A percentile compares a stretch with the other conserved stretches of the same genome.
These are phyloP conservation scores for Pseudoips prasinana DNA, from an alignment of 2,888 invertebrate genomes.

Conservation along the genomic window DNA sequence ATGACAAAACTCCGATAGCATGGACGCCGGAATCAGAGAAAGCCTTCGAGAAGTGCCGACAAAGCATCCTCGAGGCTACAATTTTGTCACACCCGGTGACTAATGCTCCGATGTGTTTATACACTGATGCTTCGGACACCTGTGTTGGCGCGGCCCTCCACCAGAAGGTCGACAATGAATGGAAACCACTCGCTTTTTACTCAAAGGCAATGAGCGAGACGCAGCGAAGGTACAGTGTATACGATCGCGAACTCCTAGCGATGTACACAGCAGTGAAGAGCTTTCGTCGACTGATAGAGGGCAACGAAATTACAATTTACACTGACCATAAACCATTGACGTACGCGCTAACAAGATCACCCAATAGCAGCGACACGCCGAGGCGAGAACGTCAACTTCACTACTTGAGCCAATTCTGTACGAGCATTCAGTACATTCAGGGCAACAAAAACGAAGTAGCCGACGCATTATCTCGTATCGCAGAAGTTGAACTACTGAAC, in stretches of 20 bases:
- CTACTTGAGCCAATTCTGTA: neutral
- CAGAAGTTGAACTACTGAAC: neutral
- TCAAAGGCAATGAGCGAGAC: slow-evolving; percentile 20
- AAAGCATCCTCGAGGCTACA: too few relatives aligned
- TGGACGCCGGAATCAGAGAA: too few relatives aligned
- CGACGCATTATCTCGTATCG: neutral
- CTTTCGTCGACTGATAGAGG: slow-evolving; percentile 18
- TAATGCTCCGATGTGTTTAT: slow-evolving; percentile 7
- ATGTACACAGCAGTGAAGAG: slow-evolving; percentile 21
- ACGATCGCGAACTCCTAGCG: slow-evolving; percentile 25
- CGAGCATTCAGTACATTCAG: neutral
- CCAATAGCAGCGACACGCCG: neutral
- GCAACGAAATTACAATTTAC: neutral
- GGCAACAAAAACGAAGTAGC: neutral
- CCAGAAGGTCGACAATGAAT: slow-evolving; percentile 10
- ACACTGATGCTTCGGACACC: slow-evolving; percentile 22
- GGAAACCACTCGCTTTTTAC: slow-evolving; percentile 25
- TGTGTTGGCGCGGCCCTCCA: slow-evolving; percentile 25
- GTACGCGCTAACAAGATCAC: neutral
- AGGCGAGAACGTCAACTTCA: neutral
- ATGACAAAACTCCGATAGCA: slow-evolving; percentile 19
- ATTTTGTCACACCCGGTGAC: slow-evolving; percentile 8
- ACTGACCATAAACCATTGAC: slow-evolving; percentile 4
- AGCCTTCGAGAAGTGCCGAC: too few relatives aligned
- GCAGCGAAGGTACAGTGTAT: slow-evolving; percentile 19